Conservation (phyloP, 2,888 invertebrate species). For the Rhingia rostrata region DNA sequence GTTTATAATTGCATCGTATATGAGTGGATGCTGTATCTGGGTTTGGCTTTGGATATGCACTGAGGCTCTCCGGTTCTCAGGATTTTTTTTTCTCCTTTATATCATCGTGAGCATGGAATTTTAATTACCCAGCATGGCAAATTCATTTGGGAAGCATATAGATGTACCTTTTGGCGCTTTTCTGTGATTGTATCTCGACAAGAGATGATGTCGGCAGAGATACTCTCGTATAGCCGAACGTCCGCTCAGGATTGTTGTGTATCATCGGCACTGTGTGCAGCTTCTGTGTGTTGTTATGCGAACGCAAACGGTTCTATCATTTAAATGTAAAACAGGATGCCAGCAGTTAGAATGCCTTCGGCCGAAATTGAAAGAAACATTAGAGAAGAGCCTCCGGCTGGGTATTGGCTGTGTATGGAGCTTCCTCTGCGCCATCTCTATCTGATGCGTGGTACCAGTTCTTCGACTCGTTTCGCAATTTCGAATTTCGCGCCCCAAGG, state of each 20-base stretch:
- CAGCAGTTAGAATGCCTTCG: constrained; percentile 60
- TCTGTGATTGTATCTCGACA: constrained; percentile 75
- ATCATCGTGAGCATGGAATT: constrained; percentile 68
- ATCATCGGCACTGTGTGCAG: constrained; percentile 20
- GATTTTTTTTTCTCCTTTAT: constrained; percentile 18
- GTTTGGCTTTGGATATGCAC: constrained; percentile 22
- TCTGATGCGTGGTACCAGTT: constrained; percentile 57
- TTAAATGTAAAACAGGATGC: constrained; percentile 74
- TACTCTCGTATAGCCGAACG: constrained; percentile 33
- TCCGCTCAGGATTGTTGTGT: constrained; percentile 31
- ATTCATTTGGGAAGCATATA: constrained; percentile 56
- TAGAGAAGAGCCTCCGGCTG: constrained; percentile 56
- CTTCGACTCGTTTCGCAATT: constrained; percentile 70
- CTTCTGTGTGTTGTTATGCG: constrained; percentile 65
- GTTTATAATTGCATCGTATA: constrained; percentile 71
- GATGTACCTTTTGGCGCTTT: constrained; percentile 70
- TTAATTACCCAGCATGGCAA: constrained; percentile 72
- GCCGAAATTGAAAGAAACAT: constrained; percentile 68
- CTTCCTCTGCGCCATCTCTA: constrained; percentile 42
- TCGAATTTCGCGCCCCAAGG: constrained; percentile 60
- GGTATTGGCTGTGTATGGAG: constrained; percentile 50
- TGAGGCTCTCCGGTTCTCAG: constrained; percentile 29
- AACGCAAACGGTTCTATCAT: constrained; percentile 73
- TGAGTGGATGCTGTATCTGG: constrained; percentile 8
- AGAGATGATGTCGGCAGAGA: constrained; percentile 70